Conservation (phyloP, 2,888 invertebrate genomes). For the Eupithecia exiguata region DNA sequence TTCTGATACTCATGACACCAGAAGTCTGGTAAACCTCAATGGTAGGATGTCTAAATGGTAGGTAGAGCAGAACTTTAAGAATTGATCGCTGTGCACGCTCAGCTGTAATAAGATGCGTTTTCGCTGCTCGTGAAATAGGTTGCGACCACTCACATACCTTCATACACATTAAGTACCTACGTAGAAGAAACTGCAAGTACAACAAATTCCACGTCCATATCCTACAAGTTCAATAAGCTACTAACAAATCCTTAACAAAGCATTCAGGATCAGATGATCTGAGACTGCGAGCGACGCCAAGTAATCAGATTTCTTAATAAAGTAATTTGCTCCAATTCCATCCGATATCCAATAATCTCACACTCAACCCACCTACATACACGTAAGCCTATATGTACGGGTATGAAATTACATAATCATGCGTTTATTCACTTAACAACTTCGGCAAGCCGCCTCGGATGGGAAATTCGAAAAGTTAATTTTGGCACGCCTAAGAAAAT, state of each 20-base stretch:
- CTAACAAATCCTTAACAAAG: not conserved
- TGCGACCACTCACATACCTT: not conserved
- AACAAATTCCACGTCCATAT: not conserved
- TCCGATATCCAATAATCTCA: conserved; percentile 30
- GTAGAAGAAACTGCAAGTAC: not conserved
- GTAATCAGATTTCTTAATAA: conserved; percentile 19
- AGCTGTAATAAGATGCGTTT: no score
- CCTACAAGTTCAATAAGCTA: not conserved
- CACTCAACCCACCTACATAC: conserved; percentile 14
- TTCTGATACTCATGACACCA: no score
- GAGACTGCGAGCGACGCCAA: not conserved
- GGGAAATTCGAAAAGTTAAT: conserved; percentile 47
- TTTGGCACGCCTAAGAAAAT: conserved; percentile 42
- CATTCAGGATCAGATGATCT: not conserved
- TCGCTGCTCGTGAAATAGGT: no score
- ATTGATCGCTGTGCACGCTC: no score
- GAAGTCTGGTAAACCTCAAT: no score
- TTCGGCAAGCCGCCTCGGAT: conserved; percentile 29
- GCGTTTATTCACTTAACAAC: conserved; percentile 42
- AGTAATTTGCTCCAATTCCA: conserved; percentile 31
- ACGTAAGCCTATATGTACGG: conserved; percentile 13
- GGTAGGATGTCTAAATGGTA: no score
- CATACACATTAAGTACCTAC: not conserved
- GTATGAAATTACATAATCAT: conserved; percentile 43
- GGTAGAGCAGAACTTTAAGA: no score